Base-by-base conservation (phyloP, 92 coral and sea anemone species). In the Palythoa heliodiscus region DNA sequence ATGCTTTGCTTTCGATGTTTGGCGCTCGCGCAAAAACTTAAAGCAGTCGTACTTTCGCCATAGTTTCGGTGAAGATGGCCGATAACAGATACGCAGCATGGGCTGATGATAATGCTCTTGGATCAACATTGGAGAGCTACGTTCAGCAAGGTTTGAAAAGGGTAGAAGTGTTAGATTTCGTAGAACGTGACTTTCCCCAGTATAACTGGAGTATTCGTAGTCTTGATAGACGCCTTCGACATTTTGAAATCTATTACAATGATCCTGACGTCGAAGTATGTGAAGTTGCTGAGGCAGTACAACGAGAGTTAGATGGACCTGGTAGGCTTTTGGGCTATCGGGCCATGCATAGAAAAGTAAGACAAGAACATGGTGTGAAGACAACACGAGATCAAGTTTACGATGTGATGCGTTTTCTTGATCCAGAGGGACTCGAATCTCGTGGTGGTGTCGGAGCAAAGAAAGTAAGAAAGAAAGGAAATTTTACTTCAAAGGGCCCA, bases 171-270 rank as follows among this genome's bases (percentile, higher is more conserved):
- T 57, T 87, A 73, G 87, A 82, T 80, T 87, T 87, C 58, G 71
- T 87, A 70, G 20, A 60, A 16, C 66, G 87, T 25, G 83, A 87
- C 66, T 87, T 82, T 66, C 67, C 73, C 75, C 29, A 39, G 17
- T 87, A 87, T 73, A 13, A 68, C 23, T 87, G 90, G 87, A 73
- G 90, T 52, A 22, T 87, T 38, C 70, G 90, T 38, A 22, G 77
- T 8, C 83, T 87, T 5, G 90, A 87, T 61, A 72, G 87, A 67
- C 70, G 90, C 29, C 82, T 87, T 40, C 69, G 63, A 22, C 72
- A 82, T 74, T 87, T 87, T 70, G 76, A 74, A 14, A 87, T 87
- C 25, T 29, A 17, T 20, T 87, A 82, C 75, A 60, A 60, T 37
- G 63, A 87, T 29, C 81, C 35, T 7, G 63, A 74, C 37, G 90